Base-by-base conservation (phyloP, 2,888 invertebrate species). In the Xylota segnis region DNA sequence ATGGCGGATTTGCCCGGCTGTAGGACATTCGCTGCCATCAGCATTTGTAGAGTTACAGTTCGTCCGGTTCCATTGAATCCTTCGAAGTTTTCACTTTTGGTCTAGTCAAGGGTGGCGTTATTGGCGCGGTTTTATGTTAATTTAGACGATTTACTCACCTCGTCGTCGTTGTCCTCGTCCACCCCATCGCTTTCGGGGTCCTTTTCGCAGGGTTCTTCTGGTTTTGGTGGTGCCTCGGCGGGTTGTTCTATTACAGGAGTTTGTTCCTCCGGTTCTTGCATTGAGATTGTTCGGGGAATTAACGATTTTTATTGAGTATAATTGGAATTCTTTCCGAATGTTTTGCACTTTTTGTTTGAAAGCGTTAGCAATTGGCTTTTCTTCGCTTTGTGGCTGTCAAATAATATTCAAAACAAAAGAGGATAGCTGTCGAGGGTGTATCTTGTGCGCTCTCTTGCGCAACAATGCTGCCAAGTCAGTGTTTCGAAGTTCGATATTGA, bases 21-120 rank as follows among this genome's bases (percentile, higher is more conserved):
- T 83, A 98, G 93, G 90, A 98, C 95, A 90, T 96, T 96, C 71
- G 97, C 97, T 88, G 96, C 95, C 90, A 98, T 93, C 58, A 98
- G 93, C 95, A 97, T 98, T 92, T 96, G 96, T 87, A 98, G 93
- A 9, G 97, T 97, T 14, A 98, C 96, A 83, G 95, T 95, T 89
- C 95, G 93, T 0, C 94, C 94, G 14, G 95, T 91, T 23, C 92
- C 92, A 89, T 91, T 92, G 88, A 90, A 91, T 71, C 91, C 92
- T 79, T 92, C 92, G 66, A 90, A 90, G 77, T 91, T 92, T 65
- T 92, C 91, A 78, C 90, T 91, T 45, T 90, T 89, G 89, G 45
- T 76, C 88, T 87, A 47, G 14, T 16, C 18, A 23, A 66, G 56
- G 43, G n/a, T 43, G 54, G 54, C 54, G 56, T 74, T 58, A 75